Evolutionary conservation across 1,140 invertebrate genomes (phyloP), one percentile per base, ranked within the genome.

Genomic region (Oryctes rhinoceros): DNA sequence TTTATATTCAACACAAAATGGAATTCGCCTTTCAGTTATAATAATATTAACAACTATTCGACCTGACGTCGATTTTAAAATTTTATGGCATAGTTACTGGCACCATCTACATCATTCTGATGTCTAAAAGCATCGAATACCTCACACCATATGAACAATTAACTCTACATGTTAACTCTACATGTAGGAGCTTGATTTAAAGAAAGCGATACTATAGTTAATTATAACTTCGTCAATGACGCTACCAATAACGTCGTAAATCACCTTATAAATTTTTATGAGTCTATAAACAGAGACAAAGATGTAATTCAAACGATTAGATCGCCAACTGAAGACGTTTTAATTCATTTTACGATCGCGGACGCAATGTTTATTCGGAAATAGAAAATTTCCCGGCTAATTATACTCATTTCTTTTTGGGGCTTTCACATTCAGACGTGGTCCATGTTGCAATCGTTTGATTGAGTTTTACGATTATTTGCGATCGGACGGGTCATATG

Each of bases 381-480:
- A 53, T 53, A 13, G 49, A 53, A 53, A 53, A 4, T 53, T 53
- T 53, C 13, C 11, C 49, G 5, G 39, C 9, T n/a, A 53, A 53
- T 53, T 53, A 53, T 53, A 53, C n/a, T 7, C 49, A 53, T 53
- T 53, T 53, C 11, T 48, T 53, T 53, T 53, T 4, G 49, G 11
- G 13, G n/a, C 49, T 53, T 53, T 53, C n/a, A 4, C 13, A 13
- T 53, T 13, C n/a, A 53, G 49, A 53, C 49, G 49, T 15, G 49
- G 49, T 53, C 49, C 49, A 13, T 15, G 49, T 53, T 53, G 49
- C n/a, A 53, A 53, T 53, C 49, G 13, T 53, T 53, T 53, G 49
- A 53, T 53, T 53, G n/a, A n/a, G n/a, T 53, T 53, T 53, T 53
- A 53, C 49, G 49, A n/a, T n/a, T 13, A 53, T 53, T 53, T 53